Conservation (phyloP, 2,888 invertebrate genomes). For the Paralinhomoeus sp. region DNA sequence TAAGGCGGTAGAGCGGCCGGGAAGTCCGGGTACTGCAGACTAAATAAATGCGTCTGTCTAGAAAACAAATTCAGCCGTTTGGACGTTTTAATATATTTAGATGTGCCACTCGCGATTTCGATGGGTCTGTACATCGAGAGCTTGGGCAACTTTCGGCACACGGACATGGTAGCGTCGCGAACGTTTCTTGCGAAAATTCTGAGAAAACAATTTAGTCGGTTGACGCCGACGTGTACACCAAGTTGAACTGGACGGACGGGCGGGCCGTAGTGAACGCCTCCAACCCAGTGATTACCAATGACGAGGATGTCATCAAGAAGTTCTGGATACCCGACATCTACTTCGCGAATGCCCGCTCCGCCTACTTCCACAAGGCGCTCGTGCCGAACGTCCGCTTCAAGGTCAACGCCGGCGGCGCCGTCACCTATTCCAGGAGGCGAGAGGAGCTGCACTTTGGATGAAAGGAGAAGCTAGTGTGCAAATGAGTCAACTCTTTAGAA, state of each 20-base stretch:
- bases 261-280: conserved; percentile 12
- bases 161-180: conserved; percentile 18
- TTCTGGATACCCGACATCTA: conserved; percentile 17
- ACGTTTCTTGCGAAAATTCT: too few relatives aligned
- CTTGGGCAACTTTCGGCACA: conserved; percentile 13
- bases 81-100: too few relatives aligned
- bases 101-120: too few relatives aligned
- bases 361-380: conserved; percentile 12
- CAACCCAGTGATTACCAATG: conserved; percentile 17
- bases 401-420: conserved; percentile 15
- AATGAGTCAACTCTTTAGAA: conserved; percentile 1
- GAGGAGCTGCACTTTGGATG: too few relatives aligned
- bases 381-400: conserved; percentile 21
- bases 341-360: conserved; percentile 16
- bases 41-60: too few relatives aligned
- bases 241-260: conserved; percentile 13
- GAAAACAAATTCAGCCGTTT: too few relatives aligned
- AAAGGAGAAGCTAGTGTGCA: too few relatives aligned
- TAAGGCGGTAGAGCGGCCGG: too few relatives aligned
- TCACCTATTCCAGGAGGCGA: conserved; percentile 16
- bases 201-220: too few relatives aligned
- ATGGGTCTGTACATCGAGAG: conserved; percentile 15
- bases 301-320: conserved; percentile 13
- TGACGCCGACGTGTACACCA: conserved; percentile 19
- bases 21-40: too few relatives aligned